Evolutionary conservation across 64 coral and sea anemone species (phyloP).

Genomic region (Montipora cactus): DNA sequence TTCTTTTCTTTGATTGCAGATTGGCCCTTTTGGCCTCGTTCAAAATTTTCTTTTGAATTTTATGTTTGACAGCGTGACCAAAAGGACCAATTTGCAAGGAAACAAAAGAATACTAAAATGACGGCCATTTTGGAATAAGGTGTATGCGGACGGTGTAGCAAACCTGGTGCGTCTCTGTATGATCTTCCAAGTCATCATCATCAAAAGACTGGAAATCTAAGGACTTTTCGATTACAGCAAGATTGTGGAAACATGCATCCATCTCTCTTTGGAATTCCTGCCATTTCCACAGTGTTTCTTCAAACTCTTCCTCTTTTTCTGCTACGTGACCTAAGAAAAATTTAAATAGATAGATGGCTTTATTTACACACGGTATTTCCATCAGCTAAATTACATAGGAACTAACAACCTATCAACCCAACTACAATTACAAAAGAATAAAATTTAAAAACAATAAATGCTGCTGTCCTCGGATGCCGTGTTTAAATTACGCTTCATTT

Average conservation of each 20-base stretch:
- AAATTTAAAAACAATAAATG: not conserved
- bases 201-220: constrained; percentile 76
- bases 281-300: constrained; percentile 91
- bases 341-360: not conserved
- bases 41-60: too few relatives aligned
- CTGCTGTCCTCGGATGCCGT: too few relatives aligned
- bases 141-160: not conserved
- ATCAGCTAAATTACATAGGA: too few relatives aligned
- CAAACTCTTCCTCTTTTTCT: constrained; percentile 91
- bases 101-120: too few relatives aligned
- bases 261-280: constrained; percentile 84
- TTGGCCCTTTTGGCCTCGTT: too few relatives aligned
- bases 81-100: too few relatives aligned
- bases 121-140: too few relatives aligned
- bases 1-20: too few relatives aligned
- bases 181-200: constrained; percentile 66
- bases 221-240: constrained; percentile 78
- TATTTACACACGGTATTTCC: too few relatives aligned
- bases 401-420: too few relatives aligned
- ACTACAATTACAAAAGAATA: not conserved
- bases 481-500: too few relatives aligned
- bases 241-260: constrained; percentile 81
- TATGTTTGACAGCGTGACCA: too few relatives aligned
- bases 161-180: constrained; percentile 63
- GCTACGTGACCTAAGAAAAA: constrained; percentile 59